Conservation (phyloP, 2,888 invertebrate species). For the Standfussiana lucernea region DNA sequence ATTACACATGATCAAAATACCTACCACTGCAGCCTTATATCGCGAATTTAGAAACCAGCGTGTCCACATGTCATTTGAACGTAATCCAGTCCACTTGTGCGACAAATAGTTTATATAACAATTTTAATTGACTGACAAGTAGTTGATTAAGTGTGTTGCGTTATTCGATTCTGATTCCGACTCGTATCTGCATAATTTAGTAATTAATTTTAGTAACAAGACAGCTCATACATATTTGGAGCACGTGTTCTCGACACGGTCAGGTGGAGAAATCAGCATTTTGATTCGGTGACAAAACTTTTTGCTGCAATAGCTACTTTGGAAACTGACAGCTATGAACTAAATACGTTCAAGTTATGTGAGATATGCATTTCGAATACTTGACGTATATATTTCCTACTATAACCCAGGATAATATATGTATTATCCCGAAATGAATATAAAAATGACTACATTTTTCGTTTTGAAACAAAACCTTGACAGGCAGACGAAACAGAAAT, state of each 20-base stretch:
- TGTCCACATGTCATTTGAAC: constrained; percentile 33
- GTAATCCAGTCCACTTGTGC: constrained; percentile 44
- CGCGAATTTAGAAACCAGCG: constrained; percentile 30
- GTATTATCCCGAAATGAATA: not conserved
- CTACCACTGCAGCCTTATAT: not conserved
- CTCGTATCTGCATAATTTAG: constrained; percentile 57
- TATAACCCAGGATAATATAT: not conserved
- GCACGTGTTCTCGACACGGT: constrained; percentile 44
- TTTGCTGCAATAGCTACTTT: constrained; percentile 26
- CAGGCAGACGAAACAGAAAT: constrained; percentile 21
- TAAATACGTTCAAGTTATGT: constrained; percentile 9
- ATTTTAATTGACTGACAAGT: constrained; percentile 62
- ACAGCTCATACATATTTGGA: constrained; percentile 60
- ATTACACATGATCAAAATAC: constrained; percentile 12
- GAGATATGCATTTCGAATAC: not conserved
- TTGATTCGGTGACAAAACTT: constrained; percentile 30
- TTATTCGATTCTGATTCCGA: constrained; percentile 41
- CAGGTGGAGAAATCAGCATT: constrained; percentile 42
- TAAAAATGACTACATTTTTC: not conserved
- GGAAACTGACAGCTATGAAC: constrained; percentile 2
- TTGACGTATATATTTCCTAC: not conserved
- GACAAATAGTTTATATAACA: constrained; percentile 62
- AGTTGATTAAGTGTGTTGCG: constrained; percentile 54
- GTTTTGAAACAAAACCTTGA: constrained; percentile 7
- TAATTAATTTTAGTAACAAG: constrained; percentile 62